Base-by-base conservation (phyloP, 2,797 vertebrate species). In the Erpetoichthys calabaricus region DNA sequence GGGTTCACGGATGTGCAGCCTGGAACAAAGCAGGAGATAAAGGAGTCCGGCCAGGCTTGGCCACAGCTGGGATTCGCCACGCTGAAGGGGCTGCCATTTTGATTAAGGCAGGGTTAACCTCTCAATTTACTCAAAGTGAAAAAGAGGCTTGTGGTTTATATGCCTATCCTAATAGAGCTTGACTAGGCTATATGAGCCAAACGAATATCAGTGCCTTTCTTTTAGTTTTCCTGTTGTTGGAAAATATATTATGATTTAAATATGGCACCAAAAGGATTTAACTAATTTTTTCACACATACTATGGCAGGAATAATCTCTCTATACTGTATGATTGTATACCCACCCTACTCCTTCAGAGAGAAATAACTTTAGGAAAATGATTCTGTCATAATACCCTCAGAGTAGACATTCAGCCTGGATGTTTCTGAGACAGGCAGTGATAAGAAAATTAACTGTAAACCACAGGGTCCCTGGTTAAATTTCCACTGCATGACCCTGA, bases 1-100 rank as follows among this genome's bases (percentile, higher is more conserved):
- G 86, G 85, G 86, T 84, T 86, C 87, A 91, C 82, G 84, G 89
- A 83, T 88, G 81, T 86, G 80, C 86, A 83, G 85, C 78, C 84
- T 76, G 80, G 84, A 86, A 92, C 88, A 90, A 90, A 87, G 81
- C 77, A 75, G 66, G 52, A 66, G 80, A 85, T 82, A 83, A 85
- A 82, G 77, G 73, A 69, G 60, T 68, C 72, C 73, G 80, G 81
- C 82, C 79, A 77, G 73, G 73, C 64, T 72, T 79, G 79, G 81
- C 74, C 83, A 79, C 84, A 81, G 86, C 84, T 87, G 85, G 84
- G 85, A 87, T 86, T 83, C 87, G 82, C 79, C 82, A 83, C 84
- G 87, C 87, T 85, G 85, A 75, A 79, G 78, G 81, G 82, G 71
- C 81, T 85, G 86, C 84, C 84, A 82, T 89, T 89, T 88, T 88